Percentiles rank a stretch among this genome's conserved stretches.
These are phyloP conservation scores for Rhogogaster chlorosoma DNA, from an alignment of 2,888 invertebrate species.

Conservation along the genomic window DNA sequence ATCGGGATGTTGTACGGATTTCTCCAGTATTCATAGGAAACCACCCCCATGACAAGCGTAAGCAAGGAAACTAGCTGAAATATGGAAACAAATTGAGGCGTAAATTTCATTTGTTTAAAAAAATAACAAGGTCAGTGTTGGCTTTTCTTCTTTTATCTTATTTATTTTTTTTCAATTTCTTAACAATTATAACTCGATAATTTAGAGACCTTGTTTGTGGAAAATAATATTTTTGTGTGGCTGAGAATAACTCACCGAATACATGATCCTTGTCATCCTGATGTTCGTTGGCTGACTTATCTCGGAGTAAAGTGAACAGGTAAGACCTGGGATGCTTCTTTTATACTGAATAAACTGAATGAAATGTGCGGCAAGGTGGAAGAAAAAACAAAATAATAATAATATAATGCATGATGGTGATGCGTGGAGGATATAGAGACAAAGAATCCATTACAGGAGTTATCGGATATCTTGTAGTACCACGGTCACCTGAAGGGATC, in stretches of 20 bases:
- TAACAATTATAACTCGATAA: background rate
- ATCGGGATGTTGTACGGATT: background rate
- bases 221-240: background rate
- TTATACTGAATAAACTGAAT: conserved; percentile 60
- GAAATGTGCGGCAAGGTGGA: conserved; percentile 2
- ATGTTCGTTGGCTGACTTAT: conserved; percentile 38
- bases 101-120: background rate
- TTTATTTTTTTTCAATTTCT: background rate
- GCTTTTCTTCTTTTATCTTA: background rate
- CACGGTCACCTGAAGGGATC: background rate
- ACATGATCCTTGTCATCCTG: background rate
- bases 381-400: background rate
- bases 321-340: conserved; percentile 52
- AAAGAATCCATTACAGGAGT: conserved; percentile 66
- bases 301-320: conserved; percentile 31
- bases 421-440: conserved; percentile 34
- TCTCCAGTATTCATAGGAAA: background rate
- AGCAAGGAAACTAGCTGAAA: background rate
- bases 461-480: conserved; percentile 61
- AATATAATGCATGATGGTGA: conserved; percentile 54
- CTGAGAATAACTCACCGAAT: conserved; percentile 23
- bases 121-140: background rate
- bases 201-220: background rate
- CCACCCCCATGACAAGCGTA: background rate
- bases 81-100: background rate